Evolutionary conservation across 2,888 invertebrate species (phyloP).

Genomic region (Andrena trimmerana): DNA sequence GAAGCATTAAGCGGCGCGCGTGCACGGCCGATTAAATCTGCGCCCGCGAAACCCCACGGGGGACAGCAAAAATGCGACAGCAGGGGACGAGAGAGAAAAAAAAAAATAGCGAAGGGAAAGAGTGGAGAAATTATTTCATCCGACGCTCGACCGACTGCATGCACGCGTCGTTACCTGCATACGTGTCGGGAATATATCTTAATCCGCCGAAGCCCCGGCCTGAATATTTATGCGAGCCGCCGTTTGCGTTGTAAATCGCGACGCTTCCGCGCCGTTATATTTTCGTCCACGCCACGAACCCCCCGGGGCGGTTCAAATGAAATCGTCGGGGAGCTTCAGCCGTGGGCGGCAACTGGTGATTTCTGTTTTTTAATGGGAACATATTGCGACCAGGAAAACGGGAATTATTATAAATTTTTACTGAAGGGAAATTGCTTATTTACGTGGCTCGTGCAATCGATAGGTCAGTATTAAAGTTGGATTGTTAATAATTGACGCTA

Average conservation of each 20-base stretch:
- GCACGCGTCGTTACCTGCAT: slow-evolving; percentile 59
- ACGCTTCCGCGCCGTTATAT: slow-evolving; percentile 20
- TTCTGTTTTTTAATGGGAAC: too few species aligned
- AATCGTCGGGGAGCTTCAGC: slow-evolving; percentile 17
- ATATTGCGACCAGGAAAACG: too few species aligned
- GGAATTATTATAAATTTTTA: too few species aligned
- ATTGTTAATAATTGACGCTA: too few species aligned
- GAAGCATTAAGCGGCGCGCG: slow-evolving; percentile 27
- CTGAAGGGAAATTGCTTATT: too few species aligned
- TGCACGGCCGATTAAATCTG: slow-evolving; percentile 43
- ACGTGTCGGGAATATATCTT: slow-evolving; percentile 62
- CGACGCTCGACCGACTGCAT: slow-evolving; percentile 43
- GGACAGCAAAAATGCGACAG: slow-evolving; percentile 4
- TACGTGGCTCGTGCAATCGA: too few species aligned
- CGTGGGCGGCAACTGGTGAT: too few species aligned
- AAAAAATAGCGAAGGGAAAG: neutral
- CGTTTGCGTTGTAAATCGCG: slow-evolving; percentile 55
- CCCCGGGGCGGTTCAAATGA: slow-evolving; percentile 18
- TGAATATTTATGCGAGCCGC: slow-evolving; percentile 55
- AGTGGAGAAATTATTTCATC: slow-evolving; percentile 37
- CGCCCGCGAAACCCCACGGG: neutral
- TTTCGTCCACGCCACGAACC: slow-evolving; percentile 5
- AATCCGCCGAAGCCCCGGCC: slow-evolving; percentile 45
- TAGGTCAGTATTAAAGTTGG: too few species aligned
- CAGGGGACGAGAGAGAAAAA: neutral